These are phyloP conservation scores for Callipepla californica DNA, from an alignment of 2,113 vertebrate genomes.

Conservation along the genomic window DNA sequence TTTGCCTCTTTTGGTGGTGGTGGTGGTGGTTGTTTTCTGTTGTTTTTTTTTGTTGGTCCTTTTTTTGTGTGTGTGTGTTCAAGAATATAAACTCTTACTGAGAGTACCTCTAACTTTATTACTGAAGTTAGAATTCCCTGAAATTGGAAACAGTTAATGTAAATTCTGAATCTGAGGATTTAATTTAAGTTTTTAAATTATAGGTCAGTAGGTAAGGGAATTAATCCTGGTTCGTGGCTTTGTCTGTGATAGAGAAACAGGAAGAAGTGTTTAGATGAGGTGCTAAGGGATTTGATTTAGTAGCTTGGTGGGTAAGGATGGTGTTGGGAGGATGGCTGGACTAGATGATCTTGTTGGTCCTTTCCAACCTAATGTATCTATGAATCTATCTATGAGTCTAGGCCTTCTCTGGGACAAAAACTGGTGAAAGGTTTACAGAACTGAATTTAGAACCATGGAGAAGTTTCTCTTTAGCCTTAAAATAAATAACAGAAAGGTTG, in stretches of 20 bases:
- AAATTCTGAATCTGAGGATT: neutral
- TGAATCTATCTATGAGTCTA: no score
- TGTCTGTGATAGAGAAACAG: neutral
- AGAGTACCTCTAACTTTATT: neutral
- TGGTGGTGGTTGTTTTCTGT: no score
- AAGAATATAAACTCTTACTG: neutral
- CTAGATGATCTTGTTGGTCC: no score
- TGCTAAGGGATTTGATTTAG: no score
- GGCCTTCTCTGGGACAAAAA: neutral
- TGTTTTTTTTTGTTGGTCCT: no score
- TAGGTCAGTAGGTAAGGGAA: neutral
- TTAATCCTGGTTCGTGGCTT: neutral
- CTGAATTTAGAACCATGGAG: neutral
- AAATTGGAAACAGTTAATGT: neutral
- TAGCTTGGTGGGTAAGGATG: no score
- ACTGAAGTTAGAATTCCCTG: neutral
- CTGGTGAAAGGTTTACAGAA: neutral
- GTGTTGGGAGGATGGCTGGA: no score
- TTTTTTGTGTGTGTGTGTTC: neutral
- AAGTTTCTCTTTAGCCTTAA: slow-evolving; percentile 24
- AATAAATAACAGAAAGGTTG: slow-evolving; percentile 19
- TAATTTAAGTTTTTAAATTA: neutral
- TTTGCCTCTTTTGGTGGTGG: no score
- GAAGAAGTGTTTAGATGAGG: no score
- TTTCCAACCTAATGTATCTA: no score